These are phyloP conservation scores for Aphyosemion australe DNA, from an alignment of 2,113 vertebrate species.

Conservation along the genomic window DNA sequence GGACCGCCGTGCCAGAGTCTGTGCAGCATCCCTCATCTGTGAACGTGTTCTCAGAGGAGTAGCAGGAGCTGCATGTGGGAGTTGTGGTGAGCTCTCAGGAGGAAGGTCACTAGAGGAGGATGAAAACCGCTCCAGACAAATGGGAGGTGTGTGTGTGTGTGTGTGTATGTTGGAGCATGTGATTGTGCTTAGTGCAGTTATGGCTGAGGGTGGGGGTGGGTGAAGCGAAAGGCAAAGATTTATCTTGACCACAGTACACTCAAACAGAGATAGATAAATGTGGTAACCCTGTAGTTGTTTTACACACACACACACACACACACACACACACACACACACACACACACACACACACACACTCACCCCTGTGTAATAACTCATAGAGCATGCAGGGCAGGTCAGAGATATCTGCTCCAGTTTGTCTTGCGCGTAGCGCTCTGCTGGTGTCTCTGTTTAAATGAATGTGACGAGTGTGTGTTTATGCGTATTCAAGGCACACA, in stretches of 20 bases:
- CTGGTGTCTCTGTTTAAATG: constrained; percentile 62
- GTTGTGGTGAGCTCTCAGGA: constrained; percentile 6
- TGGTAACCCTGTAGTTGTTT: constrained; percentile 47
- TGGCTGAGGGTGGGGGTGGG: constrained; percentile 24
- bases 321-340: not conserved
- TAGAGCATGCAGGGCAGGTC: constrained; percentile 36
- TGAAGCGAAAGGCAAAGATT: constrained; percentile 57
- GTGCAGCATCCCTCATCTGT: constrained; percentile 7
- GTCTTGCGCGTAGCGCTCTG: constrained; percentile 41
- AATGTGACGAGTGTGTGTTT: constrained; percentile 58
- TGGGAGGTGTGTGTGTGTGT: constrained; percentile 11
- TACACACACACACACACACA: not conserved
- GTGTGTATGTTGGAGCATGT: constrained; percentile 60
- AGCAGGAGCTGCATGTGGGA: constrained; percentile 6
- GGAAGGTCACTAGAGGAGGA: constrained; percentile 41
- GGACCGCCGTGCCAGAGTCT: not conserved
- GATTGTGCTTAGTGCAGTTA: constrained; percentile 69
- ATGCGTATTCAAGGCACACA: constrained; percentile 54
- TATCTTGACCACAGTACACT: constrained; percentile 66
- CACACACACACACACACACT: constrained; percentile 7
- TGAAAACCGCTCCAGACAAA: constrained; percentile 45
- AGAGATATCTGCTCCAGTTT: constrained; percentile 52
- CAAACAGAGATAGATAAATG: constrained; percentile 60
- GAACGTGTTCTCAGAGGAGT: not conserved
- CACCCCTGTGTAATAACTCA: constrained; percentile 53